phyloP scores from a whole-genome alignment of 2,113 vertebrate genomes.

The Bubalus kerabau region DNA sequence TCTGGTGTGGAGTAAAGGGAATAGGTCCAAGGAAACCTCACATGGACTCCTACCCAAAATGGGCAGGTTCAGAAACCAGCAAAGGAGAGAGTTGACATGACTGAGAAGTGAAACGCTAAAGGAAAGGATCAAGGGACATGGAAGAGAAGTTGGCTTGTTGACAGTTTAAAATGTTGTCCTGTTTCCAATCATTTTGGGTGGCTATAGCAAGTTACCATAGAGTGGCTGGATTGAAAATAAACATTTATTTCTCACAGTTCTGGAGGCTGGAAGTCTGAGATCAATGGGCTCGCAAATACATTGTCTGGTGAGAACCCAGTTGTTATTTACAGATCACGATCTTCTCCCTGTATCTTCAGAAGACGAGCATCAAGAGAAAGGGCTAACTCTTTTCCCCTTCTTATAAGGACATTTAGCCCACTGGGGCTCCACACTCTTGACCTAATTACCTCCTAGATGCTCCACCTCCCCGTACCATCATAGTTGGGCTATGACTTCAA shows the following conservation, averaged over 20 bases:
- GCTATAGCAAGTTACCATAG: not conserved
- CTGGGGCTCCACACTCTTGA: not conserved
- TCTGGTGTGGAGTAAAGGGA: not conserved
- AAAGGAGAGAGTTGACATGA: not conserved
- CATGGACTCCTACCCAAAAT: not conserved
- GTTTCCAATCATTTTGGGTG: not conserved
- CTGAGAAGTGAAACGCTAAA: not conserved
- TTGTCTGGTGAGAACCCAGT: not conserved
- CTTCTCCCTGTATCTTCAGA: not conserved
- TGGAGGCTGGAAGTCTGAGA: not conserved
- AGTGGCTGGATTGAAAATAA: not conserved
- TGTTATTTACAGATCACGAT: not conserved
- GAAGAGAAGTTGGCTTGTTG: not conserved
- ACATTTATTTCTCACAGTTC: not conserved
- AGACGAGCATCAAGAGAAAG: not conserved
- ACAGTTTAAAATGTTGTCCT: not conserved
- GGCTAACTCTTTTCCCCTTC: not conserved
- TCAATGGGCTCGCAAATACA: not conserved
- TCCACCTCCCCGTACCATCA: not conserved
- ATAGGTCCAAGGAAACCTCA: rapidly evolving
- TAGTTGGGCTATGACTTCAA: not conserved
- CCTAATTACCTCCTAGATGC: not conserved
- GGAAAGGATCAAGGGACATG: not conserved
- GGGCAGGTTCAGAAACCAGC: not conserved
- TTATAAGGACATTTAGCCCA: not conserved